Conservation (phyloP, 2,797 vertebrate genomes). For the Steatocranus sp. region DNA sequence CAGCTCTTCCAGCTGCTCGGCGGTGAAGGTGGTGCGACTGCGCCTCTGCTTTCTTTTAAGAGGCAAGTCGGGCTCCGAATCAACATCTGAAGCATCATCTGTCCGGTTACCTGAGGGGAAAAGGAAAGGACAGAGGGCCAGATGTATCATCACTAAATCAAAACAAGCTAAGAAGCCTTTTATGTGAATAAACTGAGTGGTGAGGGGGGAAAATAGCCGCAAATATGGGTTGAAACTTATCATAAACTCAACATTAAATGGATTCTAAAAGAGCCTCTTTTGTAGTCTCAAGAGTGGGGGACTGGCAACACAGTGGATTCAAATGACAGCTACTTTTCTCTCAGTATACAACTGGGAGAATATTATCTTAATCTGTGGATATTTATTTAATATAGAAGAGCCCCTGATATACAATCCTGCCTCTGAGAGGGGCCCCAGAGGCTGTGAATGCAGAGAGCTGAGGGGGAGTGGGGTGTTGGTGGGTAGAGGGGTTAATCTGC, state of each 20-base stretch:
- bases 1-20: slow-evolving; percentile 97
- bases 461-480: slow-evolving; percentile 44
- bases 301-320: slow-evolving; percentile 43
- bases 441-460: slow-evolving; percentile 61
- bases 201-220: slow-evolving; percentile 2
- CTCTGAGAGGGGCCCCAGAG: slow-evolving; percentile 67
- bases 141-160: slow-evolving; percentile 26
- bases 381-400: slow-evolving; percentile 72
- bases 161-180: slow-evolving; percentile 1
- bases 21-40: slow-evolving; percentile 97
- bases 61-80: slow-evolving; percentile 94
- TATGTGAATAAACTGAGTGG: not conserved
- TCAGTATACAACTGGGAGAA: slow-evolving; percentile 65
- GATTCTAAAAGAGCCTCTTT: slow-evolving; percentile 32
- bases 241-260: slow-evolving; percentile 29
- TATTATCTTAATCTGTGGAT: slow-evolving; percentile 78
- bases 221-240: slow-evolving; percentile 19
- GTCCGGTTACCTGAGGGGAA: slow-evolving; percentile 83
- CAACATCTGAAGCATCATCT: slow-evolving; percentile 93
- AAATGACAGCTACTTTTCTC: slow-evolving; percentile 66
- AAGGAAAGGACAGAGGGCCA: slow-evolving; percentile 12
- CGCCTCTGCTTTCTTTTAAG: slow-evolving; percentile 97
- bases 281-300: slow-evolving; percentile 26
- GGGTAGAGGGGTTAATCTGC: slow-evolving; percentile 80
- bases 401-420: slow-evolving; percentile 73